These are phyloP conservation scores for Acronicta aceris DNA, from an alignment of 2,888 invertebrate species.

Conservation along the genomic window DNA sequence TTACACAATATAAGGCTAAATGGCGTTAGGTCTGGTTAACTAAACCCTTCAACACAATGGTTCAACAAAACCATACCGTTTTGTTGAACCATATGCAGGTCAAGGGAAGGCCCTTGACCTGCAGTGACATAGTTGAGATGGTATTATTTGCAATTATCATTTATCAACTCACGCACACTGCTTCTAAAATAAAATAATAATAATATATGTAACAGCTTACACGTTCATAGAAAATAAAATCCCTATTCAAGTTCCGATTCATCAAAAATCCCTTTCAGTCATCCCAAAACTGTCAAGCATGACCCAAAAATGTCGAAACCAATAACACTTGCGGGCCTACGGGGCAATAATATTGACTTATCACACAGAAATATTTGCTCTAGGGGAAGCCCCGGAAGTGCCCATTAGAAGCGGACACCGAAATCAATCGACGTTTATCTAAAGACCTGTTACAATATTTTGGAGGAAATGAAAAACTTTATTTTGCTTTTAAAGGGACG, in stretches of 20 bases:
- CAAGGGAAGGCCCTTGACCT: too few relatives aligned
- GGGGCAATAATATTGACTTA: constrained; percentile 55
- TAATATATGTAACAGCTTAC: too few relatives aligned
- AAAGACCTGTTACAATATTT: constrained; percentile 15
- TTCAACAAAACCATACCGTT: too few relatives aligned
- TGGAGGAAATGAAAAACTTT: constrained; percentile 1
- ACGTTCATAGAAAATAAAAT: constrained; percentile 1
- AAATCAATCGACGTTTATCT: constrained; percentile 47
- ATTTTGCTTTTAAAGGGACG: neutral
- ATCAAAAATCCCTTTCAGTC: constrained; percentile 14
- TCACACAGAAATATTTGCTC: constrained; percentile 56
- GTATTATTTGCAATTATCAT: too few relatives aligned
- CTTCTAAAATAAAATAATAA: too few relatives aligned
- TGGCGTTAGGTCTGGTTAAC: too few relatives aligned
- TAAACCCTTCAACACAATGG: too few relatives aligned
- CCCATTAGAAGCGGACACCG: constrained; percentile 38
- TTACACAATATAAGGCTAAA: too few relatives aligned
- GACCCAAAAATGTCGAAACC: constrained; percentile 30
- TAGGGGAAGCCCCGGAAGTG: constrained; percentile 37
- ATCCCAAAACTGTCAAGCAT: constrained; percentile 23
- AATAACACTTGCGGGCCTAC: constrained; percentile 36
- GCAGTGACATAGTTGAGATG: too few relatives aligned
- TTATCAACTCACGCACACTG: too few relatives aligned
- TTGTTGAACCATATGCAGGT: too few relatives aligned
- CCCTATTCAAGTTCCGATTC: constrained; percentile 3